These are phyloP conservation scores for Hemichromis elongatus DNA, from an alignment of 2,113 vertebrate genomes.

Conservation along the genomic window DNA sequence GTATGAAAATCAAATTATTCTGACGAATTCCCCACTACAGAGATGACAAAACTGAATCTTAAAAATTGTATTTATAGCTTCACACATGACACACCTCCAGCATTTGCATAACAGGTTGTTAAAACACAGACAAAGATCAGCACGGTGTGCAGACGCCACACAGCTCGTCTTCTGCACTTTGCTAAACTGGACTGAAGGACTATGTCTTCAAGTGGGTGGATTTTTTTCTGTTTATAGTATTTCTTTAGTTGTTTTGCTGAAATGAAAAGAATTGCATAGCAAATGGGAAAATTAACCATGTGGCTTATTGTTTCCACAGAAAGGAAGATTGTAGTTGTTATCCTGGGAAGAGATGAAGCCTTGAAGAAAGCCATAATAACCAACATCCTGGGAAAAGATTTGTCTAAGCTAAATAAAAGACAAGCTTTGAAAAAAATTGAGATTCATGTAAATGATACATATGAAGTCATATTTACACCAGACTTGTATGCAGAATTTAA, in stretches of 20 bases:
- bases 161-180: background rate
- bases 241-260: background rate
- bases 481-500: background rate
- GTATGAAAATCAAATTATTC: background rate
- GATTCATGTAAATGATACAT: background rate
- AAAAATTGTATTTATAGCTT: background rate
- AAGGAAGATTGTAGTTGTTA: background rate
- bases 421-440: background rate
- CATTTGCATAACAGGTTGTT: background rate
- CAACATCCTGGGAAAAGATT: background rate
- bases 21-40: accelerated
- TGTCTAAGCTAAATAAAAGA: accelerated
- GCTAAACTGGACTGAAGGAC: background rate
- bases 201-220: background rate
- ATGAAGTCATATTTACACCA: background rate
- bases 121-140: background rate
- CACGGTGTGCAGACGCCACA: background rate
- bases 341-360: background rate
- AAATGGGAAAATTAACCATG: background rate
- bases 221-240: accelerated
- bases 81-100: background rate
- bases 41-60: background rate
- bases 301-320: background rate
- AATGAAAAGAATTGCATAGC: accelerated
- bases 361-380: background rate